phyloP scores from a whole-genome alignment of 2,797 vertebrate species.

The Prunella strophiata region DNA sequence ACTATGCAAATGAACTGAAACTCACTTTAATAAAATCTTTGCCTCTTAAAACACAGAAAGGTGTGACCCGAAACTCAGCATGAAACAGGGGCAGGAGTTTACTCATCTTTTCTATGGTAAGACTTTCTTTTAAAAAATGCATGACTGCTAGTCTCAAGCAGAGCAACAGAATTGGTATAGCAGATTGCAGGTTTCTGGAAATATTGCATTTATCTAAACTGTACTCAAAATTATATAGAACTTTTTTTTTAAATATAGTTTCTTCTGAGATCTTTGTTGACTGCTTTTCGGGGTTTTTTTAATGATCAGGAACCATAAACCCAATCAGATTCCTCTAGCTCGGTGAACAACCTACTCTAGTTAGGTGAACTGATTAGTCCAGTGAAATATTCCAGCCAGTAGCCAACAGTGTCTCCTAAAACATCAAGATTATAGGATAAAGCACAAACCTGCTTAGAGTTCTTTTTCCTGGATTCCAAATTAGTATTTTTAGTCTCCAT shows the following conservation, averaged over 20 bases:
- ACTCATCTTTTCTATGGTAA: neutral
- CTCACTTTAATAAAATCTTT: neutral
- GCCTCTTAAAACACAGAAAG: neutral
- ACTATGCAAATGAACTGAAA: neutral
- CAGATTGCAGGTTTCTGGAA: neutral
- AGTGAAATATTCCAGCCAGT: neutral
- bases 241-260: neutral
- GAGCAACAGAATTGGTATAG: neutral
- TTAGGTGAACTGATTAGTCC: neutral
- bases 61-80: neutral
- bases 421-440: neutral
- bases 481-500: neutral
- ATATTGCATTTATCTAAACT: neutral
- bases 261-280: neutral
- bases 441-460: neutral
- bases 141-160: neutral
- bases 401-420: neutral
- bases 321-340: neutral
- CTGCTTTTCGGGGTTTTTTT: rapidly evolving
- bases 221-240: neutral
- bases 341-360: neutral
- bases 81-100: neutral
- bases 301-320: neutral
- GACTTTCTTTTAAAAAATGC: neutral
- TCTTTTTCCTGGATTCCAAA: neutral